Conservation (phyloP, 2,888 invertebrate species). For the Vanessa cardui region DNA sequence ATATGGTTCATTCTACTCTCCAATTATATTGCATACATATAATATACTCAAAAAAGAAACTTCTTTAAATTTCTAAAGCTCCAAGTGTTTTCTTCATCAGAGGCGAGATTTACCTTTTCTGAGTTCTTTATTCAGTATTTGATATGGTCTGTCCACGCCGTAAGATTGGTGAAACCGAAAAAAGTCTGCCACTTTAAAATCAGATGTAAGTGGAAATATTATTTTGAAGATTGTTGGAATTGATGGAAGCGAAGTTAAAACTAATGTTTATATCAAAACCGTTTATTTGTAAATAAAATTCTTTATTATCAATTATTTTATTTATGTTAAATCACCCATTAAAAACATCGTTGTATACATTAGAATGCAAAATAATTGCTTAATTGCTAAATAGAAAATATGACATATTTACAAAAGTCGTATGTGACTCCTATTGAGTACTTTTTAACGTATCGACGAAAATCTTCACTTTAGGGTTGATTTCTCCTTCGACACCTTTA, state of each 20-base stretch:
- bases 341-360: background rate
- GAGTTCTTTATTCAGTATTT: no score
- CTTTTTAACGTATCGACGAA: constrained; percentile 29
- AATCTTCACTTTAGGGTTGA: constrained; percentile 38
- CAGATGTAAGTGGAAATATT: no score
- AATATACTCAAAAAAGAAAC: no score
- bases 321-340: background rate
- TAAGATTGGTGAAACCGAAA: no score
- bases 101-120: no score
- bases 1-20: no score
- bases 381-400: background rate
- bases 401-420: background rate
- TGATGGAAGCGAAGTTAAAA: background rate
- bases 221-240: background rate
- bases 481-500: constrained; percentile 1
- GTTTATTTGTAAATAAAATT: constrained; percentile 26
- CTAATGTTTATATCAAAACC: constrained; percentile 14
- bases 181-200: no score
- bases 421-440: background rate
- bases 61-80: no score
- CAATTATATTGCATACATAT: no score
- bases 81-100: no score
- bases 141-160: no score
- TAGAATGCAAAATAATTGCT: background rate
- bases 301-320: constrained; percentile 9